Evolutionary conservation across 2,113 vertebrate genomes (phyloP), one percentile per base, ranked within the genome.

Genomic region (Origma solitaria): DNA sequence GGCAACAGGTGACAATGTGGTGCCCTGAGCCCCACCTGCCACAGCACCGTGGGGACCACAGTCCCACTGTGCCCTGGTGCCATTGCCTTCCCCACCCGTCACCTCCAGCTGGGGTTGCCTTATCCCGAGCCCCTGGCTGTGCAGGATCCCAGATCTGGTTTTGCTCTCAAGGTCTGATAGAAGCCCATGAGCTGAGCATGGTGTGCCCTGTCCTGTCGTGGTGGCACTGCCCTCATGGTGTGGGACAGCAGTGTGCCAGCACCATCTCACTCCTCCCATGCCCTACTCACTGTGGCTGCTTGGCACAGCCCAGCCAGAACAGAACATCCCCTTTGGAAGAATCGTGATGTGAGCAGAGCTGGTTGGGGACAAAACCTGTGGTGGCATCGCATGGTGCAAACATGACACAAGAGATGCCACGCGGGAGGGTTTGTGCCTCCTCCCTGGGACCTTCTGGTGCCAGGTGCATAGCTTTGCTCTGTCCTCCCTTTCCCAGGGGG

Each of bases 241-340:
- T 18, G 19, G 61, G 56, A 68, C 79, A 45, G 89, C 37, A 24
- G 42, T 0, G 2, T 47, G 60, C 37, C 8, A 6, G 42, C 4
- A 1, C 5, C 0, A 0, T 13, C 47, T 69, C 6, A 2, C 51
- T 71, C 61, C 38, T 87, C 65, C 56, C 37, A 0, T 23, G 60
- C 24, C 24, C 23, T 33, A 0, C 54, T 58, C 11, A 1, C 1
- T 0, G 2, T 3, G 22, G 23, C n/a, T 71, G 45, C 77, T 60
- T 5, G 1, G 66, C 4, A 3, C 65, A 58, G 69, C 64, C 10
- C 37, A 14, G 44, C 57, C 53, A 9, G 50, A 14, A 28, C n/a
- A 57, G 73, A 57, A 42, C 14, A 58, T 22, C 14, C 49, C 54
- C 24, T 88, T 30, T n/a, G 56, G 83, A 51, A 51, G 54, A 3